Evolutionary conservation across 2,797 vertebrate genomes (phyloP), one percentile per base, ranked within the genome.

Genomic region (Coreius guichenoti): DNA sequence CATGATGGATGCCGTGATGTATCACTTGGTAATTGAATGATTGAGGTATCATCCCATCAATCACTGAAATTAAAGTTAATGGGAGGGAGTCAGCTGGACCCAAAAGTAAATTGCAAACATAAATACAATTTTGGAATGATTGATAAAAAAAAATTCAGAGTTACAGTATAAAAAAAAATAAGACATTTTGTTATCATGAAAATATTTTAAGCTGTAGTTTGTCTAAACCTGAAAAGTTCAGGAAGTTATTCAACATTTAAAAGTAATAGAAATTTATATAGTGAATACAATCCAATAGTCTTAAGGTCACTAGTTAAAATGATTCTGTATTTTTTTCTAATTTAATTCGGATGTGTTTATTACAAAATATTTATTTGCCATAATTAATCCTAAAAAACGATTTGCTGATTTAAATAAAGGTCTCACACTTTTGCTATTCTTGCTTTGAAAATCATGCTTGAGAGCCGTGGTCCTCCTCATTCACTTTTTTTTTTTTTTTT

Each of bases 21-120:
- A 80, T 80, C 29, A 56, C 23, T 49, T n/a, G 9, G 76, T 63
- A 78, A 85, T 45, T 79, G 3, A 78, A 39, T 8, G 11, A 9
- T 43, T 63, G 67, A 73, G 21, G 63, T 36, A 29, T 72, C 26
- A 13, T 72, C 4, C 39, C 68, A 51, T 63, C 68, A 73, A 29
- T 80, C 23, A 8, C 31, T 84, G 21, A 67, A 63, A 74, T 67
- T 2, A 19, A 72, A 73, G 17, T 61, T 61, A 61, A 47, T 73
- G 51, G 36, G 26, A 73, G 17, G 3, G 68, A 73, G 51, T 73
- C 36, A 23, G 51, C 8, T 58, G 9, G n/a, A 63, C 14, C 39
- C 2, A 0, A 39, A 72, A 45, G 23, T 16, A 13, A 36, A 23
- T 19, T 43, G 33, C 23, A n/a, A 81, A 81, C 1, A 56, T 45